phyloP scores from a whole-genome alignment of 2,797 vertebrate species.

The Spinus pinus region DNA sequence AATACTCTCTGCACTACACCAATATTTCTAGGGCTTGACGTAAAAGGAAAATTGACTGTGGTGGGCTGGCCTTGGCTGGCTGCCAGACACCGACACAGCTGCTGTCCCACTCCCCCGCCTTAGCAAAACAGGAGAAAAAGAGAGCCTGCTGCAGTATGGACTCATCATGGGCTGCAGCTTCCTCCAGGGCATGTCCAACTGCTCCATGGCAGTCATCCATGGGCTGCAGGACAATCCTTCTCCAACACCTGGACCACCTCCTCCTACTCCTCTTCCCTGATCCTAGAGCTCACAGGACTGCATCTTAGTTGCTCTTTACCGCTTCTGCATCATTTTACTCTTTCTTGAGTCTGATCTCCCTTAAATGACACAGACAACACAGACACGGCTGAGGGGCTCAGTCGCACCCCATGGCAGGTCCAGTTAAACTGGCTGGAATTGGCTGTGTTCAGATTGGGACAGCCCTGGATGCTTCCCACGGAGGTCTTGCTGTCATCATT shows the following conservation, averaged over 20 bases:
- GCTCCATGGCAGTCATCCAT: accelerated
- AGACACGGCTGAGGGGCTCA: neutral
- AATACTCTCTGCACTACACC: neutral
- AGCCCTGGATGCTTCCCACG: neutral
- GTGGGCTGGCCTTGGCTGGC: neutral
- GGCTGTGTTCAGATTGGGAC: neutral
- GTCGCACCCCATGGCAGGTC: accelerated
- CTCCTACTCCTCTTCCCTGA: neutral
- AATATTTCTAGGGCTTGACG: neutral
- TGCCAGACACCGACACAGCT: neutral
- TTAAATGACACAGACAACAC: neutral
- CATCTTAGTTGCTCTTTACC: neutral
- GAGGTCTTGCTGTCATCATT: accelerated
- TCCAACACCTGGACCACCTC: neutral
- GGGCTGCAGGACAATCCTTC: neutral
- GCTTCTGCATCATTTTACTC: accelerated
- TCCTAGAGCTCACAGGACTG: accelerated
- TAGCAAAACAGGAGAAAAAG: neutral
- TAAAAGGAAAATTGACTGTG: neutral
- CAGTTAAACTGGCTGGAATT: accelerated
- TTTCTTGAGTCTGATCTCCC: neutral
- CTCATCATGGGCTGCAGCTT: neutral
- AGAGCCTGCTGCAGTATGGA: neutral
- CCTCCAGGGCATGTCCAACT: neutral
- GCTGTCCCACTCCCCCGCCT: neutral